phyloP scores from a whole-genome alignment of 2,113 vertebrate genomes.

The cattle (Bos taurus) region DNA sequence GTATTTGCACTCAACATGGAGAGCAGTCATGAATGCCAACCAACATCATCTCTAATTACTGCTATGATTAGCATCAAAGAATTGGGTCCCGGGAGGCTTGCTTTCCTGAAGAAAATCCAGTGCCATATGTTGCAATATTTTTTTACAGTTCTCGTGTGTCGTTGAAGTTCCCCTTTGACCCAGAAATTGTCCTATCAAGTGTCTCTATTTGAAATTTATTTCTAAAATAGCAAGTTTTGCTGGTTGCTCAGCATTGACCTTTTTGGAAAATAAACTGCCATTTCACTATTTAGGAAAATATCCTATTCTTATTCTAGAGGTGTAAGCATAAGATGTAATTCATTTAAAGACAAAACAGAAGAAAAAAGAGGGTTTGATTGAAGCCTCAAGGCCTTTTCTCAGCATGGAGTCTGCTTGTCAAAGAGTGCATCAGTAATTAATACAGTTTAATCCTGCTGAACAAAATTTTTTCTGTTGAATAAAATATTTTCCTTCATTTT shows the following conservation, averaged over 20 bases:
- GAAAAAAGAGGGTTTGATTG: slow-evolving; percentile 62
- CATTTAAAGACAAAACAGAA: slow-evolving; percentile 73
- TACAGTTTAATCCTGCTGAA: slow-evolving; percentile 59
- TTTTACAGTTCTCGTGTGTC: slow-evolving; percentile 57
- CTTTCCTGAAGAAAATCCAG: slow-evolving; percentile 72
- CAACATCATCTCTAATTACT: slow-evolving; percentile 78
- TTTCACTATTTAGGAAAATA: slow-evolving; percentile 63
- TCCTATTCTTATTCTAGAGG: slow-evolving; percentile 63
- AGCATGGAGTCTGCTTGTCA: slow-evolving; percentile 68
- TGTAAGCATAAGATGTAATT: slow-evolving; percentile 64
- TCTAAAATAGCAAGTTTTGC: slow-evolving; percentile 60
- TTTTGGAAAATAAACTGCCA: slow-evolving; percentile 68
- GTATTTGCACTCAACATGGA: slow-evolving; percentile 65
- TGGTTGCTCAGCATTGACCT: slow-evolving; percentile 58
- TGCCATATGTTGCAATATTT: slow-evolving; percentile 76
- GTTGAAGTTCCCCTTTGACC: slow-evolving; percentile 71
- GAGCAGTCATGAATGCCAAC: slow-evolving; percentile 65
- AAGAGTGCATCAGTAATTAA: slow-evolving; percentile 76
- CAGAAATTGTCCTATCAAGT: slow-evolving; percentile 67
- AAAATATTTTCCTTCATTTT: slow-evolving; percentile 35
- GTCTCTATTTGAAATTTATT: slow-evolving; percentile 56
- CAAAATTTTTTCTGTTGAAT: slow-evolving; percentile 57
- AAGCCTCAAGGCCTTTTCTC: slow-evolving; percentile 60
- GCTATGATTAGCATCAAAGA: slow-evolving; percentile 76
- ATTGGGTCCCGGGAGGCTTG: slow-evolving; percentile 66